These are phyloP conservation scores for Eumerus sabulonum DNA, from an alignment of 2,888 invertebrate species.

Conservation along the genomic window DNA sequence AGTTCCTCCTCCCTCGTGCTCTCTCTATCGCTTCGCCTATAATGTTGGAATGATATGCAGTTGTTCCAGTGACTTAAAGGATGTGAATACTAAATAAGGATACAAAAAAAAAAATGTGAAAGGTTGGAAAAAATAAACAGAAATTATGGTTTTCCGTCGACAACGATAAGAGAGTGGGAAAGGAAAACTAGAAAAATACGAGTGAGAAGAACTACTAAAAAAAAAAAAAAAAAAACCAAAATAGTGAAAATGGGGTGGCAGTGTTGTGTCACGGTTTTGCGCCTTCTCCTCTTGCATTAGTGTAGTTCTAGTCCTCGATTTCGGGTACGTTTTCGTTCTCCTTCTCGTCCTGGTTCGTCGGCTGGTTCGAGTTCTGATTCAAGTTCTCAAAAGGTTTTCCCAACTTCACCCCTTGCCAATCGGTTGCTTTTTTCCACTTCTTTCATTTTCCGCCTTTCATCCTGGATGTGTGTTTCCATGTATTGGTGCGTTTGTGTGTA, in stretches of 20 bases:
- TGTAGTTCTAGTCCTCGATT: conserved; percentile 54
- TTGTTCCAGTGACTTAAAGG: conserved; percentile 55
- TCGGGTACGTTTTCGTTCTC: conserved; percentile 39
- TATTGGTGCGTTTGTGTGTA: conserved; percentile 33
- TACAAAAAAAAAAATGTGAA: conserved; percentile 33
- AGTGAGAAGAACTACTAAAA: too few species aligned
- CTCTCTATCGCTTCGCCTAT: conserved; percentile 28
- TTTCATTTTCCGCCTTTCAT: conserved; percentile 40
- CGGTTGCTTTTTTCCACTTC: conserved; percentile 29
- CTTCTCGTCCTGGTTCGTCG: conserved; percentile 33
- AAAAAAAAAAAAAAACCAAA: conserved; percentile 14
- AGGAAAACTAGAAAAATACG: conserved; percentile 32
- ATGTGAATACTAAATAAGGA: conserved; percentile 54
- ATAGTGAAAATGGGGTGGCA: conserved; percentile 55
- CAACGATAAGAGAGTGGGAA: conserved; percentile 1
- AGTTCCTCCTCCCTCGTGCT: conserved; percentile 21
- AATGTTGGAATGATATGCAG: conserved; percentile 58
- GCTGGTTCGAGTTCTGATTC: conserved; percentile 40
- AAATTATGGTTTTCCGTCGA: too few species aligned
- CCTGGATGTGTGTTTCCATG: conserved; percentile 34
- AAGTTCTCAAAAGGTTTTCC: conserved; percentile 38
- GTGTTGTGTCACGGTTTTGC: conserved; percentile 64
- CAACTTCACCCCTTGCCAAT: too few species aligned
- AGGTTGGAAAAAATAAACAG: neutral
- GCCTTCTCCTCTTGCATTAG: conserved; percentile 63